Base-by-base conservation (phyloP, 2,888 invertebrate species). In the Ptychoptera contaminata region DNA sequence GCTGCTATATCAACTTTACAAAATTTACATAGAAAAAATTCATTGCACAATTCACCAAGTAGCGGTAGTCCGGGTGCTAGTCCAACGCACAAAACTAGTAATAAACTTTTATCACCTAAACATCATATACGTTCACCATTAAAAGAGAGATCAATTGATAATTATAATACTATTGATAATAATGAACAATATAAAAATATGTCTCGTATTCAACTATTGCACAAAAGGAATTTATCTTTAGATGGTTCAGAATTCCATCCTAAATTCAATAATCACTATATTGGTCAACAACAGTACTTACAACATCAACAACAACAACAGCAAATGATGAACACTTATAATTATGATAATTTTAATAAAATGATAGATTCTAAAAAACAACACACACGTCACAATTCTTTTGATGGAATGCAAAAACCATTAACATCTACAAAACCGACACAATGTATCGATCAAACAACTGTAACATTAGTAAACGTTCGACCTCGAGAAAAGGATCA, bases 271-370 rank as follows among this genome's bases (percentile, higher is more conserved):
- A 23, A 23, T 37, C 30, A 16, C 15, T 16, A 37, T 31, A 15
- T 16, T 16, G 30, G 30, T 37, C 12, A 16, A 36, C 42, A 16
- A 9, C 42, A 36, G 23, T 23, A 23, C n/a, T 16, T 8, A 38
- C 12, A 16, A 31, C 9, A n/a, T 12, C 8, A 41, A 35, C 23
- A 34, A 36, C 6, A 44, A 43, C 8, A 16, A 54, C n/a, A n/a
- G n/a, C 51, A 59, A 14, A 65, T 65, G 63, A 60, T 63, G 37
- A 62, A 63, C 54, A 65, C 64, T 56, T 60, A 61, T 47, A 65
- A 65, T 48, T 63, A 44, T 15, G 50, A 51, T 14, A 42, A 41
- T 14, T 34, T 49, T 8, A 42, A 40, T 34, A 45, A 40, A 37
- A 38, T 49, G 15, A 14, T 47, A 7, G 48, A 47, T 23, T 46